Evolutionary conservation across 2,888 invertebrate species (phyloP), one percentile per base, ranked within the genome.

Genomic region (Harpalus rufipes): DNA sequence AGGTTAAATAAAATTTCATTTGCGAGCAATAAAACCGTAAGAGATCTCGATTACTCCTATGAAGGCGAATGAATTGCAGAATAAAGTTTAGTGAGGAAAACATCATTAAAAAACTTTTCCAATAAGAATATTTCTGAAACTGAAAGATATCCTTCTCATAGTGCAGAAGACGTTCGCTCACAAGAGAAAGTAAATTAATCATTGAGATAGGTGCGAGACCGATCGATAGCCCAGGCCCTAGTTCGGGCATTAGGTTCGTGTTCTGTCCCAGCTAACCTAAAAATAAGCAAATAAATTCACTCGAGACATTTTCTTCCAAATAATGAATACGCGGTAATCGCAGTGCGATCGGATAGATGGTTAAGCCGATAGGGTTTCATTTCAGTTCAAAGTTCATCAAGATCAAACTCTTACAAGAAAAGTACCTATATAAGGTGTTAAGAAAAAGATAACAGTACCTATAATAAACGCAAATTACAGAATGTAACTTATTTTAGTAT

Each of bases 151-250:
- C 12, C 56, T 74, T 44, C 44, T 74, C 56, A 51, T 10, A 51
- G 7, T 51, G 51, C 14, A 51, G 74, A 74, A 74, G 51, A 51
- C 56, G 18, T 18, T 74, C 56, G 18, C 51, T 74, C 14, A 44
- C 8, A 74, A 74, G 56, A 51, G 74, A 74, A 74, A 74, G 74
- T 74, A 74, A 74, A 74, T 74, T 74, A 74, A 74, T 74, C 74
- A 74, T 56, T 74, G 56, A 74, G 74, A 74, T 21, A 74, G 51
- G 74, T 74, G 21, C 56, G 74, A 51, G 21, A 51, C 18, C 51
- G 74, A 74, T 74, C 74, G 74, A 74, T 74, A 74, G n/a, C 51
- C 68, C n/a, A 74, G 74, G 8, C 74, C 51, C 25, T 16, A 41
- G 41, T 44, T 72, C 44, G 16, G 74, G 65, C 25, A 21, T 14